Conservation (phyloP, 2,113 vertebrate species). For the Syngnathus typhle region DNA sequence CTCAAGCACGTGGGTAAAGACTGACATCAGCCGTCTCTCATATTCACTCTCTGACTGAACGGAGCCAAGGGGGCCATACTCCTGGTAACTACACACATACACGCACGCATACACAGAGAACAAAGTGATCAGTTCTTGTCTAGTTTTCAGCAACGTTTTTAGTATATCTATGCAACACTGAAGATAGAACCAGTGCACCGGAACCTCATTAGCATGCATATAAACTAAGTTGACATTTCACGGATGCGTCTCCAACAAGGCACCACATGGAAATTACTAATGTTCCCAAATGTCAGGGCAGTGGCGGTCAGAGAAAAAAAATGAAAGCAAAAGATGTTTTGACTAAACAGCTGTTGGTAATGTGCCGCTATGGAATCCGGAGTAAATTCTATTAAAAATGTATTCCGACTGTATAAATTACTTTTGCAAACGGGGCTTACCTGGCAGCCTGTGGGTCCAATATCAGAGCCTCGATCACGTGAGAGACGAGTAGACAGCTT, state of each 20-base stretch:
- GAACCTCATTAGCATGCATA: not conserved
- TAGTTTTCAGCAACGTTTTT: not conserved
- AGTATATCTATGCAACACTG: not conserved
- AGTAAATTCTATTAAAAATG: not conserved
- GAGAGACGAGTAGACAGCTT: slow-evolving; percentile 90
- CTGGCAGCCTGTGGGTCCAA: slow-evolving; percentile 89
- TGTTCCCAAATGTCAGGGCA: not conserved
- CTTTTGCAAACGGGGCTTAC: slow-evolving; percentile 57
- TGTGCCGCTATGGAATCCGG: not conserved
- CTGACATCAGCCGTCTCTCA: slow-evolving; percentile 90
- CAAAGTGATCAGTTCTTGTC: not conserved
- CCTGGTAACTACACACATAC: slow-evolving; percentile 81
- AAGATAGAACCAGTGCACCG: not conserved
- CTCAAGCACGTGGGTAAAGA: slow-evolving; percentile 86
- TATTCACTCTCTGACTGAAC: slow-evolving; percentile 87
- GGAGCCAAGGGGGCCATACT: slow-evolving; percentile 76
- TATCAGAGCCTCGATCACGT: slow-evolving; percentile 90
- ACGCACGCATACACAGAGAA: not conserved
- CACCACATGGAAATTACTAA: slow-evolving; percentile 4
- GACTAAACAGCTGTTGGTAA: not conserved
- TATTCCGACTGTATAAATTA: not conserved
- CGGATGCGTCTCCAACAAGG: not conserved
- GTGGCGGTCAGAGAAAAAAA: not conserved
- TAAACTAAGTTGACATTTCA: not conserved
- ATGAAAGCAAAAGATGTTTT: not conserved